These are phyloP conservation scores for Microctonus brassicae DNA, from an alignment of 2,888 invertebrate genomes.

Conservation along the genomic window DNA sequence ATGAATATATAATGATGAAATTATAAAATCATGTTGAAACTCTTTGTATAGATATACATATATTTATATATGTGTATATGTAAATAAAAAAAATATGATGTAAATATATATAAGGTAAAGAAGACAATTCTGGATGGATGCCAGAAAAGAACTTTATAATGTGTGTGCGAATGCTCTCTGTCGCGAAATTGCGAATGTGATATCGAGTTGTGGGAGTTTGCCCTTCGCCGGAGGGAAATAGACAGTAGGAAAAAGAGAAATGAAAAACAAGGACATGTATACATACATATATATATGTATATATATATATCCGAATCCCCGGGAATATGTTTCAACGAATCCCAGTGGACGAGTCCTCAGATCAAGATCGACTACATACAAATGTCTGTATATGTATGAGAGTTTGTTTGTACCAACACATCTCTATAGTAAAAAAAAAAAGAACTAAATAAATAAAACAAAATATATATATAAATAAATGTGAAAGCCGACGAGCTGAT, in stretches of 20 bases:
- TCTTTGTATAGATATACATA: neutral
- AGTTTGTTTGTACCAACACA: neutral
- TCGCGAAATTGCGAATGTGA: slow-evolving; percentile 21
- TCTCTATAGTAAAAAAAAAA: neutral
- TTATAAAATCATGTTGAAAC: neutral
- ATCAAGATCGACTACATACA: slow-evolving; percentile 30
- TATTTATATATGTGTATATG: neutral
- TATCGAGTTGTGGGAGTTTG: slow-evolving; percentile 17
- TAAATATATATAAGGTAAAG: neutral
- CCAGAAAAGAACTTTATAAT: slow-evolving; percentile 9
- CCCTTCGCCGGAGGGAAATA: neutral
- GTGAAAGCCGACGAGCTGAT: slow-evolving; percentile 51
- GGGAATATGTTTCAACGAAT: slow-evolving; percentile 14
- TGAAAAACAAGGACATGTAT: neutral
- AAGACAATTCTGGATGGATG: slow-evolving; percentile 16
- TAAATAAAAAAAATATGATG: neutral
- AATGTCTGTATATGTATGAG: neutral
- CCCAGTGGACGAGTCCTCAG: slow-evolving; percentile 25
- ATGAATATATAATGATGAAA: neutral
- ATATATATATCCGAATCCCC: neutral
- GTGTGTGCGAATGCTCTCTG: slow-evolving; percentile 1
- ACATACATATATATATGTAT: neutral
- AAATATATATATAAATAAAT: slow-evolving; percentile 13
- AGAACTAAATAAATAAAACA: neutral
- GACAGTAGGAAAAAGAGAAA: neutral